A percentile compares a stretch with the other conserved stretches of the same genome.
Evolutionary conservation across 2,797 vertebrate genomes (phyloP).

Genomic region (Helostoma temminkii): DNA sequence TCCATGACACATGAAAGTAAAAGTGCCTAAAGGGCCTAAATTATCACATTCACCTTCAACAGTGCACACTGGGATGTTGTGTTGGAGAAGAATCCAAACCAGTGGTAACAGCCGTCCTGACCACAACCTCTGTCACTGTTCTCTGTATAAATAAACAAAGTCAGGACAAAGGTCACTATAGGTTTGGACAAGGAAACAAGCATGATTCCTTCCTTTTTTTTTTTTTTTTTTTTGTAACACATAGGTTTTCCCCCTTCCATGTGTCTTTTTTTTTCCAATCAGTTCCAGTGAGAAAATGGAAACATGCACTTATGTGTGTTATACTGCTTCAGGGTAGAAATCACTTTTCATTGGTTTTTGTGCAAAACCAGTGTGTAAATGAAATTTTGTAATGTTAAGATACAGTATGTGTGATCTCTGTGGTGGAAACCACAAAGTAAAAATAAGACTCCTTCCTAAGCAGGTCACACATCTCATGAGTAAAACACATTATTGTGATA

Average conservation of each 20-base stretch:
- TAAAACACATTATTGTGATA: not conserved
- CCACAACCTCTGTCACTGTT: constrained; percentile 82
- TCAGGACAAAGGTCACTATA: constrained; percentile 81
- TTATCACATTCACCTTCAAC: constrained; percentile 86
- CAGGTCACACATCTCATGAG: not conserved
- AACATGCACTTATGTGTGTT: constrained; percentile 54
- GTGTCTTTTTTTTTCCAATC: constrained; percentile 50
- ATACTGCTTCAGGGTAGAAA: constrained; percentile 35
- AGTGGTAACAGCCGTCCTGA: constrained; percentile 74
- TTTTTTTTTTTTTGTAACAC: constrained; percentile 35
- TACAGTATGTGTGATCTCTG: constrained; percentile 6
- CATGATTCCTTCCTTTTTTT: constrained; percentile 45
- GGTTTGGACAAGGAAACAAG: constrained; percentile 72
- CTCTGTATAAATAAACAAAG: constrained; percentile 83
- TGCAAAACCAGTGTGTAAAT: constrained; percentile 38
- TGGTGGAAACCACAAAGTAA: not conserved
- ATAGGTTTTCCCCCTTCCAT: constrained; percentile 46
- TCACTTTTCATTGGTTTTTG: constrained; percentile 15
- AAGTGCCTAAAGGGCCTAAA: constrained; percentile 82
- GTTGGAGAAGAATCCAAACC: constrained; percentile 84
- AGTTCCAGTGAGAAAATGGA: constrained; percentile 66
- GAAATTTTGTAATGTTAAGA: constrained; percentile 13
- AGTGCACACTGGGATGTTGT: constrained; percentile 84
- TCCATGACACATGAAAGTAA: constrained; percentile 87
- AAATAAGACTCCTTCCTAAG: not conserved